Conservation (phyloP, 2,888 invertebrate species). For the Acanthosepion pharaonis region DNA sequence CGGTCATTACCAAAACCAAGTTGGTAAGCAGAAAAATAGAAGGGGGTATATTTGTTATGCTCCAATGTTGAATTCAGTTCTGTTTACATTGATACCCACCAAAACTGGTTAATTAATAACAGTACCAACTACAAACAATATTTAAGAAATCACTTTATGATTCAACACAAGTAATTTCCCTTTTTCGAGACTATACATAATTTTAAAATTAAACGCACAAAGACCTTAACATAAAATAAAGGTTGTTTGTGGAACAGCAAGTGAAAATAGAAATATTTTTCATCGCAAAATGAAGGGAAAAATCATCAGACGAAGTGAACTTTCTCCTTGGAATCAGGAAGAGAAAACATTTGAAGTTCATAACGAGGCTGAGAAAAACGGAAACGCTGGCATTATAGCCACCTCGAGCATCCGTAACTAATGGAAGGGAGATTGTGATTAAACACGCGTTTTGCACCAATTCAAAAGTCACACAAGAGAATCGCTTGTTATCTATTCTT, state of each 20-base stretch:
- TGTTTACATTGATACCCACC: too few relatives aligned
- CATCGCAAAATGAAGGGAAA: background rate
- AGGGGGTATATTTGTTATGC: too few relatives aligned
- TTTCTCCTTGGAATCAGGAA: background rate
- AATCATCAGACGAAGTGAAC: background rate
- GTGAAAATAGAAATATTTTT: background rate
- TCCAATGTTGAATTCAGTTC: too few relatives aligned
- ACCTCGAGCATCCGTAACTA: background rate
- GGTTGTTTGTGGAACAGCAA: background rate
- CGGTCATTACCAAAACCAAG: too few relatives aligned
- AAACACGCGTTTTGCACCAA: background rate
- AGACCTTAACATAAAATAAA: background rate
- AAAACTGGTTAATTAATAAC: too few relatives aligned
- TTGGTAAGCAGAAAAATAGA: too few relatives aligned
- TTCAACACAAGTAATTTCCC: too few relatives aligned
- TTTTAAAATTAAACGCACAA: too few relatives aligned
- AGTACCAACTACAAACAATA: too few relatives aligned
- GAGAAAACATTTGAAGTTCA: background rate
- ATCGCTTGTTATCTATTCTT: constrained; percentile 6
- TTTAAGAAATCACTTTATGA: too few relatives aligned
- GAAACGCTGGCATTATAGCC: background rate
- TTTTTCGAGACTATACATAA: too few relatives aligned
- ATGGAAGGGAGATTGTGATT: background rate
- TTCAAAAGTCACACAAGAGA: constrained; percentile 21
- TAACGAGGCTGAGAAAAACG: background rate